phyloP scores from a whole-genome alignment of 1,140 invertebrate genomes.

The Atta colombica region DNA sequence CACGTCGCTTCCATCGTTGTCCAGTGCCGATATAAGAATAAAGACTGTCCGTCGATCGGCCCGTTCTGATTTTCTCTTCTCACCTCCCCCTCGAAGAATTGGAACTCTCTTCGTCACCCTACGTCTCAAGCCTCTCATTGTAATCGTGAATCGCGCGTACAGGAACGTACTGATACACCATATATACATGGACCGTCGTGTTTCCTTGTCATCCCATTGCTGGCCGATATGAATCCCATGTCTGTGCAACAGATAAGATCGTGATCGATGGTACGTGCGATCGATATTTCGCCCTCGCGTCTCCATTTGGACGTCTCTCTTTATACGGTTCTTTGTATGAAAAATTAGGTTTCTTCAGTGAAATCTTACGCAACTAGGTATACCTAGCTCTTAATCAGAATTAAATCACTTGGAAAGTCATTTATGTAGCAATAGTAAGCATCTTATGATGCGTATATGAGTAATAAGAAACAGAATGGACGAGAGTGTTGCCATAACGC shows the following conservation, averaged over 20 bases:
- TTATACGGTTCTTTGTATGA: background rate
- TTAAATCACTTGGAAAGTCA: background rate
- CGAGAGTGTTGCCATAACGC: slow-evolving; percentile 18
- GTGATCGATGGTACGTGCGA: slow-evolving; percentile 73
- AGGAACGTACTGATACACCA: slow-evolving; percentile 18
- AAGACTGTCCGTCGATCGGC: slow-evolving; percentile 61
- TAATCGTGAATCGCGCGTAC: slow-evolving; percentile 24
- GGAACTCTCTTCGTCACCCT: background rate
- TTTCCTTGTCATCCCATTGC: slow-evolving; percentile 61
- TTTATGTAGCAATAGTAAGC: background rate
- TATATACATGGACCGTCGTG: background rate
- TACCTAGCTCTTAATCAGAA: background rate
- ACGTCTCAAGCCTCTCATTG: slow-evolving; percentile 42
- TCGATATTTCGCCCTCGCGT: slow-evolving; percentile 64
- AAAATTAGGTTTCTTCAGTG: slow-evolving; percentile 20
- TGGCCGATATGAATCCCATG: slow-evolving; percentile 29
- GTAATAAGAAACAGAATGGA: background rate
- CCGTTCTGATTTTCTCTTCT: slow-evolving; percentile 32
- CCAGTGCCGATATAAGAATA: slow-evolving; percentile 73
- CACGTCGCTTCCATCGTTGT: slow-evolving; percentile 74
- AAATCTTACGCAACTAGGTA: slow-evolving; percentile 30
- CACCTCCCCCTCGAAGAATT: background rate
- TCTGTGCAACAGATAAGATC: slow-evolving; percentile 68
- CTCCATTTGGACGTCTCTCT: slow-evolving; percentile 3
- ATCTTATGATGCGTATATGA: background rate